phyloP scores from a whole-genome alignment of 2,888 invertebrate species.

The Antitype chi region DNA sequence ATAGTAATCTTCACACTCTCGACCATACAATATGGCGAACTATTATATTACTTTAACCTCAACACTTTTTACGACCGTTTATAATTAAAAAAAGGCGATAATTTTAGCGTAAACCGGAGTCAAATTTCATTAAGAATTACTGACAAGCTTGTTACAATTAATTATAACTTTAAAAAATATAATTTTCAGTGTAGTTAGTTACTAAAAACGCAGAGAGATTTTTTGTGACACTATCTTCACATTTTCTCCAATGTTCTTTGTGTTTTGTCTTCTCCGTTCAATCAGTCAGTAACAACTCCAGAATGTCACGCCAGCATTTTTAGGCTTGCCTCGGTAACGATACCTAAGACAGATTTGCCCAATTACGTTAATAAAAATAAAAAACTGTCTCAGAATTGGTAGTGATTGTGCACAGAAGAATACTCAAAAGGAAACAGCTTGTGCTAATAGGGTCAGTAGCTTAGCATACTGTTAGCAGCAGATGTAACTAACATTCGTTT shows the following conservation, averaged over 20 bases:
- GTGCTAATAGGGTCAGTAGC: not conserved
- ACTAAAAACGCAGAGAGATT: not conserved
- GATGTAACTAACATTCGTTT: not conserved
- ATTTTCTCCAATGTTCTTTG: not conserved
- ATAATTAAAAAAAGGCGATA: constrained; percentile 16
- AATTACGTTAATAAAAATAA: not conserved
- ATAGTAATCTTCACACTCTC: constrained; percentile 47
- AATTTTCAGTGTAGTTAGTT: not conserved
- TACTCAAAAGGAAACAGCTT: not conserved
- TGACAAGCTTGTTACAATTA: not conserved
- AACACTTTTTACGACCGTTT: constrained; percentile 24
- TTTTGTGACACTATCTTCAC: not conserved
- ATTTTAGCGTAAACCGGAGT: not conserved
- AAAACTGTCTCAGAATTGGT: not conserved
- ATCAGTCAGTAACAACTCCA: not conserved
- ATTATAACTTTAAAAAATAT: too few relatives aligned
- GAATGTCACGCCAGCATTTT: not conserved
- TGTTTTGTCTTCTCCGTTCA: not conserved
- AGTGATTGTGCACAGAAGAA: not conserved
- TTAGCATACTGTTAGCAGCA: not conserved
- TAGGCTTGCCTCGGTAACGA: too few relatives aligned
- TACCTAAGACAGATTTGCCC: not conserved
- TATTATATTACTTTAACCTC: constrained; percentile 35
- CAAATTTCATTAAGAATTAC: constrained; percentile 7
- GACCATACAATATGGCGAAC: constrained; percentile 9